phyloP scores from a whole-genome alignment of 2,888 invertebrate species.

The Agrotis clavis region DNA sequence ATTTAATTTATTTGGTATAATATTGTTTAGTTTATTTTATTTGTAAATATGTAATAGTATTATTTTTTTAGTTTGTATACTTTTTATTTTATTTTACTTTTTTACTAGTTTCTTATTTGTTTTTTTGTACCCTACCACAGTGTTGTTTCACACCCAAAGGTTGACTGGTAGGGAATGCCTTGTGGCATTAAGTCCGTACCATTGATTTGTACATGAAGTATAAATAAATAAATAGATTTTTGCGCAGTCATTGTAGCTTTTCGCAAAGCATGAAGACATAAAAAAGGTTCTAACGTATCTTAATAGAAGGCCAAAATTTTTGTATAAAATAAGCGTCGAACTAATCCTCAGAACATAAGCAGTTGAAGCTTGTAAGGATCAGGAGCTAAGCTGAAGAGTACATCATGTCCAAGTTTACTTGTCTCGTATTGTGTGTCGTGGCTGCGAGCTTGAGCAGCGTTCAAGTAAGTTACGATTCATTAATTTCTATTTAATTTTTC shows the following conservation, averaged over 20 bases:
- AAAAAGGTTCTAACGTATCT: not conserved
- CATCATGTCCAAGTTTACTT: constrained; percentile 43
- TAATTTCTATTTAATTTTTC: not conserved
- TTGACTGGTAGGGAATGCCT: no score
- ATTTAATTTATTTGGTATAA: no score
- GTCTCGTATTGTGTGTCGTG: constrained; percentile 32
- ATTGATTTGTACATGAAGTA: no score
- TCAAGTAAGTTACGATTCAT: constrained; percentile 28
- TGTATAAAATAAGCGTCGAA: constrained; percentile 24
- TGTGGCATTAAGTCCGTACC: no score
- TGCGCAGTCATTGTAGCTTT: not conserved
- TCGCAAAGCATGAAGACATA: not conserved
- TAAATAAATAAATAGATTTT: no score
- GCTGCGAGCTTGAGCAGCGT: constrained; percentile 31
- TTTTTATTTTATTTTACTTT: no score
- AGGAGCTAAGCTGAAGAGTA: constrained; percentile 3
- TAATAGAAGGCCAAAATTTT: constrained; percentile 1
- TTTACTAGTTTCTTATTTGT: no score
- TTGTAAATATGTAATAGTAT: no score
- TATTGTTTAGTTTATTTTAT: no score
- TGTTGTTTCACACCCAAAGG: no score
- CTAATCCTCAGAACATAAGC: constrained; percentile 8
- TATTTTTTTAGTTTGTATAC: no score
- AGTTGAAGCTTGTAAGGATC: constrained; percentile 24
- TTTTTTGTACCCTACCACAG: no score